Conservation (phyloP, 1,140 invertebrate species). For the Drosophila nigromelanica region DNA sequence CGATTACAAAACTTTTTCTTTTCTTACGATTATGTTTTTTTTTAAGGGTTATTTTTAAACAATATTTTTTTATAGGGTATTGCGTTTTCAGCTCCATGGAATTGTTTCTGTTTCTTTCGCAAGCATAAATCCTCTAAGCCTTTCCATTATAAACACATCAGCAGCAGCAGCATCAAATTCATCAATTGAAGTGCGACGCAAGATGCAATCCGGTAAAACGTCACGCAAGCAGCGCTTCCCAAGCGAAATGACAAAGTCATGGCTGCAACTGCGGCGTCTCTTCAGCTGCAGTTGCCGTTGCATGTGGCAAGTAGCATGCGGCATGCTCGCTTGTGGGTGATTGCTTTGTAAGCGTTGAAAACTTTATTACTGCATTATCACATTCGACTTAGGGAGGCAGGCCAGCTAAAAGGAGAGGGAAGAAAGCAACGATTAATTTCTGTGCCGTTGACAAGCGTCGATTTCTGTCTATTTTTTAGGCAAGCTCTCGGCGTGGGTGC, state of each 20-base stretch:
- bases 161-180: slow-evolving; percentile 23
- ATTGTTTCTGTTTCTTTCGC: not conserved
- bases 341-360: slow-evolving; percentile 58
- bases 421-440: slow-evolving; percentile 58
- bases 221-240: slow-evolving; percentile 47
- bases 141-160: slow-evolving; percentile 60
- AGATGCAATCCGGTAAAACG: slow-evolving; percentile 50
- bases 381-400: not conserved
- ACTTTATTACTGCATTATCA: slow-evolving; percentile 70
- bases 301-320: slow-evolving; percentile 35
- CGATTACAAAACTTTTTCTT: too few species aligned
- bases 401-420: slow-evolving; percentile 10
- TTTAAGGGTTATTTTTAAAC: too few species aligned
- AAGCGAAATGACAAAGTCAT: slow-evolving; percentile 60
- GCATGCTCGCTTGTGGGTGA: slow-evolving; percentile 23
- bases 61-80: not conserved
- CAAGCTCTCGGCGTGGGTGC: slow-evolving; percentile 48
- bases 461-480: slow-evolving; percentile 9
- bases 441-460: slow-evolving; percentile 37
- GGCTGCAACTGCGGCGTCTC: slow-evolving; percentile 3
- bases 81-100: not conserved
- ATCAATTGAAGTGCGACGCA: slow-evolving; percentile 51
- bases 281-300: slow-evolving; percentile 31
- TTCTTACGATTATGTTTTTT: too few species aligned
- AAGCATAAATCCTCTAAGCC: slow-evolving; percentile 20